Base-by-base conservation (phyloP, 1,140 invertebrate species). In the Galleria mellonella region DNA sequence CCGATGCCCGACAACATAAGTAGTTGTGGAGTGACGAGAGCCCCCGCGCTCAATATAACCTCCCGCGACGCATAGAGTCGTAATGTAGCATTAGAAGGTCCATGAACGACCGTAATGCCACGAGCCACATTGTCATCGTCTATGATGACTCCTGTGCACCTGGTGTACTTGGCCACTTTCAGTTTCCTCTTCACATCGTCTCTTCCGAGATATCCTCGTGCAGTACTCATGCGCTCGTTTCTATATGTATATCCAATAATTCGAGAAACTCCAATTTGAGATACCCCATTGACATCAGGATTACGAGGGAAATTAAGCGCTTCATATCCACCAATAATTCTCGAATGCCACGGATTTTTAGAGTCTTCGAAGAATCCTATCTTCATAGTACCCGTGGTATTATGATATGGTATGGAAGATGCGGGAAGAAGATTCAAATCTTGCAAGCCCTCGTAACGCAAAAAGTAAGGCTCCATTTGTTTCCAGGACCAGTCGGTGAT, bases 1-100 rank as follows among this genome's bases (percentile, higher is more conserved):
- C 93, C 93, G 9, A 94, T 81, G 1, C 93, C 93, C 9, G 92
- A 93, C n/a, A 93, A 74, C 91, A 92, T 90, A 0, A 95, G 72
- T 7, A 95, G 64, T 59, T 94, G 91, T 5, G 93, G 91, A 12
- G 91, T 90, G 52, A 91, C 92, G 27, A 94, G 78, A 0, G 91
- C 60, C 0, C 93, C 93, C 9, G 90, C 92, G 27, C 90, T 91
- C 11, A 94, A 51, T 41, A 94, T 91, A 0, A 95, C 90, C 78
- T 95, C 94, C 55, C 89, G 90, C 6, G 53, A 82, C 0, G 88
- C 90, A 6, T 62, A 79, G 0, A 89, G 69, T 12, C 55, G 76
- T 9, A 83, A 43, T 51, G 30, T 45, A 4, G 9, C 32, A 0
- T 12, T 32, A 7, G 31, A 9, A 14, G 39, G 14, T 2, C 29